A percentile compares a stretch with the other conserved stretches of the same genome.
These are phyloP conservation scores for Troides helena DNA, from an alignment of 2,888 invertebrate species.

Conservation along the genomic window DNA sequence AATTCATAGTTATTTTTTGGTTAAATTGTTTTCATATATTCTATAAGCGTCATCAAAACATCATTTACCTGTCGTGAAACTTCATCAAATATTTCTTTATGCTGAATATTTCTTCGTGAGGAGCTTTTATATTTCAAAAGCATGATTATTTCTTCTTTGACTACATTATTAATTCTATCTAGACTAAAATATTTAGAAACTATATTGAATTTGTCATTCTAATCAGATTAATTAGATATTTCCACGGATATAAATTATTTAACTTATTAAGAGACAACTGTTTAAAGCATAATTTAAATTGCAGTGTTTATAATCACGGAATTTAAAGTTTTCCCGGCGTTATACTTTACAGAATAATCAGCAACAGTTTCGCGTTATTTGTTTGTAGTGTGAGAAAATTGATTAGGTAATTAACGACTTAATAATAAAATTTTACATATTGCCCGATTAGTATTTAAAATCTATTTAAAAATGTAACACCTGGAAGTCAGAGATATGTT, in stretches of 20 bases:
- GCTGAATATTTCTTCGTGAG: constrained; percentile 27
- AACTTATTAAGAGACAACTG: not conserved
- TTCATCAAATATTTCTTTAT: constrained; percentile 47
- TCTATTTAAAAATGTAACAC: constrained; percentile 38
- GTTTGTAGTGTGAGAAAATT: too few species aligned
- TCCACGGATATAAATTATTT: not conserved
- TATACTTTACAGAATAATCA: too few species aligned
- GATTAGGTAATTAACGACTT: too few species aligned
- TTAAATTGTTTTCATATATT: not conserved
- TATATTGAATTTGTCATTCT: not conserved
- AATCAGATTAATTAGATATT: not conserved
- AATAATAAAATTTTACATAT: too few species aligned
- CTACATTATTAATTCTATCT: constrained; percentile 45
- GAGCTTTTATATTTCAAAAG: constrained; percentile 39
- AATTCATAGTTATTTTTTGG: not conserved
- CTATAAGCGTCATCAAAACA: not conserved
- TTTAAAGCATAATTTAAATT: too few species aligned
- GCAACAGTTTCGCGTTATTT: too few species aligned
- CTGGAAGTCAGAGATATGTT: constrained; percentile 46
- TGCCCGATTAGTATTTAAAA: not conserved
- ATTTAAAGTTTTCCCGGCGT: too few species aligned
- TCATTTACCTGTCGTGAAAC: constrained; percentile 50
- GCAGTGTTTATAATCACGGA: too few species aligned
- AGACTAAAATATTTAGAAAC: constrained; percentile 41
- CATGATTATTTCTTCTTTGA: constrained; percentile 48